Base-by-base conservation (phyloP, 2,113 vertebrate species). In the Etheostoma spectabile region DNA sequence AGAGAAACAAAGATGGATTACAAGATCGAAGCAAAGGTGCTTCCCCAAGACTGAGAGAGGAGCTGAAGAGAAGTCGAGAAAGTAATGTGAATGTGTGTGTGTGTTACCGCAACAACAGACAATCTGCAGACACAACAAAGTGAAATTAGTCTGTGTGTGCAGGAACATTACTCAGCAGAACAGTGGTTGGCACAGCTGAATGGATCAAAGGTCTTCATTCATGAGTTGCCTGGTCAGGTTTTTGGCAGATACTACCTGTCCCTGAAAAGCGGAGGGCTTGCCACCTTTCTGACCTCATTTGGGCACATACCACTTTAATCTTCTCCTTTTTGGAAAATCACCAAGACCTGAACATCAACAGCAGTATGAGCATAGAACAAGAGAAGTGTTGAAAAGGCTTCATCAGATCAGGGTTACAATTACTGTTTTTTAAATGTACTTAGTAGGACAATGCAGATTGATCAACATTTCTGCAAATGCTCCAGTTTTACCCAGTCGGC, bases 121-220 rank as follows among this genome's bases (percentile, higher is more conserved):
- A 0, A 18, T 38, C 79, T 71, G 74, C 77, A 53, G 46, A 73
- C 4, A 15, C 67, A 63, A 63, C 27, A 74, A 6, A 70, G 30
- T 16, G 33, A 70, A 66, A 61, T 48, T 2, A 16, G 0, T 0
- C 48, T 5, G 57, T 6, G 14, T 3, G 62, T 14, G 38, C 16
- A 3, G 21, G 27, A 64, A n/a, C 67, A 35, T 65, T 57, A 53
- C 74, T 83, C 64, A 71, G 49, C 59, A 62, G 74, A 61, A 48
- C 56, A n/a, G 55, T 59, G 19, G 51, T 57, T 65, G 49, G 59
- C 35, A 8, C 15, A 18, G 80, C 42, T 21, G 53, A 53, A 73
- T 13, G 38, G 70, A 84, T 84, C 81, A 73, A n/a, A 89, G 60
- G 78, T 46, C 2, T 62, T 56, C 11, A 11, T 21, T 52, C 8